phyloP scores from a whole-genome alignment of 2,113 vertebrate genomes.

The Indicator indicator region DNA sequence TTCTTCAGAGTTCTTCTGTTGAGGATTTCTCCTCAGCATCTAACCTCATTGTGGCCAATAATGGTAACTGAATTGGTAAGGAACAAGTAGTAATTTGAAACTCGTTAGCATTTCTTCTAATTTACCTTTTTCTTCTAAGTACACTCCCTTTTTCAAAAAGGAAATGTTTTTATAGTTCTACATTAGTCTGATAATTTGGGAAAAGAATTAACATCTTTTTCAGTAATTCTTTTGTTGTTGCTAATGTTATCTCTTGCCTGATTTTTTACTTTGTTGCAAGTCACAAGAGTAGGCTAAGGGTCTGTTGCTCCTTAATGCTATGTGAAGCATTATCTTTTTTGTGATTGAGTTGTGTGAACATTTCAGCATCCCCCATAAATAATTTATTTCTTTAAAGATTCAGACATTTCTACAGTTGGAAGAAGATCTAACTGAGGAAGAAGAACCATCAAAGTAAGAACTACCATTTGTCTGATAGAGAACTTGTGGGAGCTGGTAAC shows the following conservation, averaged over 20 bases:
- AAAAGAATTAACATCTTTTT: neutral
- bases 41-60: constrained; percentile 96
- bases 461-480: neutral
- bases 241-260: neutral
- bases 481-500: neutral
- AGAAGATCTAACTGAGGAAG: constrained; percentile 85
- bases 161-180: neutral
- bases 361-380: neutral
- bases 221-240: neutral
- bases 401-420: constrained; percentile 89
- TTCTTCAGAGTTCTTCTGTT: constrained; percentile 94
- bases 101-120: neutral
- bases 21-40: constrained; percentile 93
- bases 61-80: constrained; percentile 97
- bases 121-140: neutral
- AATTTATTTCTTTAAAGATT: constrained; percentile 78
- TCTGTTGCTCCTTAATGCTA: neutral
- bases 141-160: neutral
- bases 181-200: neutral
- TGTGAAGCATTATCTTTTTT: neutral
- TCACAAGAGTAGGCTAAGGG: neutral
- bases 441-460: constrained; percentile 86
- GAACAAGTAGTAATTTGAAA: neutral
- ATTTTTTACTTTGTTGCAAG: neutral
- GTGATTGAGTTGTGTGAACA: neutral